Evolutionary conservation across 2,797 vertebrate genomes (phyloP).

Genomic region (Cyclura pinguis): DNA sequence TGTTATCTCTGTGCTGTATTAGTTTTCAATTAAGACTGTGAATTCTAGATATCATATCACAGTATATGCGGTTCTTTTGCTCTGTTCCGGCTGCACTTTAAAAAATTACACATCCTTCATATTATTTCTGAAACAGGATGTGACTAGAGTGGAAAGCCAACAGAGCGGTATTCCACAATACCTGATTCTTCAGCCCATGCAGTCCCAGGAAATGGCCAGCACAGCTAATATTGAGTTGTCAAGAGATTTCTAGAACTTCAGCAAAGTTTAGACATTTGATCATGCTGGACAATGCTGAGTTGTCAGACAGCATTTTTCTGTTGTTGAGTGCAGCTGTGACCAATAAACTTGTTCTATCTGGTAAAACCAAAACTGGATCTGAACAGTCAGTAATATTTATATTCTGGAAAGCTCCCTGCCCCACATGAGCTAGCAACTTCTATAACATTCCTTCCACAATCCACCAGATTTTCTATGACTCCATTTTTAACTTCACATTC

Average conservation of each 20-base stretch:
- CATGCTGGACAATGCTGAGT: background rate
- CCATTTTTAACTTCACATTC: background rate
- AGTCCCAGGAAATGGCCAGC: background rate
- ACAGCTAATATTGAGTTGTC: fast-evolving
- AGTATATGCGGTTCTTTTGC: conserved; percentile 55
- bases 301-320: background rate
- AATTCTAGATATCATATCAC: conserved; percentile 43
- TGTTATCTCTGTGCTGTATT: background rate
- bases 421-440: background rate
- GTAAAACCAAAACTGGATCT: background rate
- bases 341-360: background rate
- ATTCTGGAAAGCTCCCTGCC: background rate
- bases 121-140: conserved; percentile 35
- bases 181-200: background rate
- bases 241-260: background rate
- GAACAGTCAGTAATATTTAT: background rate
- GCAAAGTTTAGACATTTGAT: background rate
- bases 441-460: background rate
- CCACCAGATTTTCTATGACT: background rate
- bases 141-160: fast-evolving
- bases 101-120: background rate
- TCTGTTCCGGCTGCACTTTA: background rate
- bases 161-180: background rate
- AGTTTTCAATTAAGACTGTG: conserved; percentile 50
- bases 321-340: no score